Base-by-base conservation (phyloP, 2,888 invertebrate genomes). In the Lamellibrachia satsuma region DNA sequence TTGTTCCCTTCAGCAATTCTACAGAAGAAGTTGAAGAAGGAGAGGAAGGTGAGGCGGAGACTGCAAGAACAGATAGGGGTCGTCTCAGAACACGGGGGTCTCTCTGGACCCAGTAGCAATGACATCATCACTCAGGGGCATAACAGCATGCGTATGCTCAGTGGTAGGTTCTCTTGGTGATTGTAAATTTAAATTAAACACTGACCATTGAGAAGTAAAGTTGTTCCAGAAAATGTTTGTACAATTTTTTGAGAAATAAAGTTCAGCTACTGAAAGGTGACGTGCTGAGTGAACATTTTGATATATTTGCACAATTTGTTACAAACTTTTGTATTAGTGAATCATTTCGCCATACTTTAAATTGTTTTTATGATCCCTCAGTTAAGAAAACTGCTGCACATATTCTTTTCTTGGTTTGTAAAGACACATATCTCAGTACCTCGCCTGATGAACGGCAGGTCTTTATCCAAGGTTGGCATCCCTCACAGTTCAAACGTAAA, bases 1-100 rank as follows among this genome's bases (percentile, higher is more conserved):
- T n/a, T 39, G 90, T 15, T 91, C 51, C 15, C 94, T 97, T 51
- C 97, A 99, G 99, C 98, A 94, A 97, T 98, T 96, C 98, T 98
- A 97, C 98, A 98, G 97, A 98, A 98, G 96, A 97, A 98, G 94
- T 97, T 98, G 97, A 98, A 98, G 97, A 98, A 98, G 95, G 99
- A 99, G 96, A 97, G 98, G 95, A 98, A 98, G 96, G 97, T 98
- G 94, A 97, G 98, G 95, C 97, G 98, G 96, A 97, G 98, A 95
- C 97, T 98, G 93, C 98, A 98, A 96, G 98, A 98, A 95, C 98
- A 98, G 96, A 97, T 98, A 94, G 98, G 98, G 95, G 27, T 39
- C 52, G 52, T 75, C 27, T 51, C 75, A 90, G 91, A 92, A 75
- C 90, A 92, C 52, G 27, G 91, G 4, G 51, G 55, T 51, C 51